phyloP scores from a whole-genome alignment of 2,888 invertebrate genomes.

The Allophyes oxyacanthae region DNA sequence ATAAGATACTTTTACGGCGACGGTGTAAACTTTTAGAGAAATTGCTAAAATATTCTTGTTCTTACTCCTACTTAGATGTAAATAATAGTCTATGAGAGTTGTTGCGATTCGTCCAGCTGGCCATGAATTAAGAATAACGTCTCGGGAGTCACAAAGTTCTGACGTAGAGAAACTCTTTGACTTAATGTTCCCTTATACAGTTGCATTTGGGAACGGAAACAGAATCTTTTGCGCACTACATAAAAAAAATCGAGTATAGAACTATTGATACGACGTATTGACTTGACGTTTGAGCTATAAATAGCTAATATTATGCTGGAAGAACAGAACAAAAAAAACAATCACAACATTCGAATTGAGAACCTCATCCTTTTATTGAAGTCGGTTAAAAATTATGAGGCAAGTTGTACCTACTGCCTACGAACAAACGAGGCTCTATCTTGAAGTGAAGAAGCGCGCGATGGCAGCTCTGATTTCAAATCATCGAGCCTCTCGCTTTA shows the following conservation, averaged over 20 bases:
- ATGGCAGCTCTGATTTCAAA: constrained; percentile 74
- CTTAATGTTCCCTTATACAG: too few species aligned
- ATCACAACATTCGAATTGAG: too few species aligned
- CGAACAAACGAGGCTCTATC: constrained; percentile 61
- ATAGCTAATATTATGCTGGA: too few species aligned
- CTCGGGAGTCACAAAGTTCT: constrained; percentile 16
- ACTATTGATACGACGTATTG: too few species aligned
- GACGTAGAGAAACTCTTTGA: constrained; percentile 18
- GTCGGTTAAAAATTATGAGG: too few species aligned
- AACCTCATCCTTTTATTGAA: too few species aligned
- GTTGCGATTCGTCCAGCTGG: constrained; percentile 5
- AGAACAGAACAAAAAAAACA: background rate
- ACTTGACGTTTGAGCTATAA: too few species aligned
- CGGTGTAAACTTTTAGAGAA: constrained; percentile 3
- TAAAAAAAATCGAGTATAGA: too few species aligned
- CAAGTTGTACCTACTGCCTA: constrained; percentile 17
- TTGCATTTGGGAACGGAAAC: too few species aligned
- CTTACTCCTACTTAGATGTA: background rate
- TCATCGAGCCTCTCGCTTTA: constrained; percentile 74
- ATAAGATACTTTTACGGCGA: background rate
- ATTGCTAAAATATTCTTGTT: constrained; percentile 1
- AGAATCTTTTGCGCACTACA: too few species aligned
- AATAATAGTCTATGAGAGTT: constrained; percentile 7
- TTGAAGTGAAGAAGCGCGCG: constrained; percentile 65
- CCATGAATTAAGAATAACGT: constrained; percentile 31